Conservation (phyloP, 1,140 invertebrate species). For the Heterodera schachtii region DNA sequence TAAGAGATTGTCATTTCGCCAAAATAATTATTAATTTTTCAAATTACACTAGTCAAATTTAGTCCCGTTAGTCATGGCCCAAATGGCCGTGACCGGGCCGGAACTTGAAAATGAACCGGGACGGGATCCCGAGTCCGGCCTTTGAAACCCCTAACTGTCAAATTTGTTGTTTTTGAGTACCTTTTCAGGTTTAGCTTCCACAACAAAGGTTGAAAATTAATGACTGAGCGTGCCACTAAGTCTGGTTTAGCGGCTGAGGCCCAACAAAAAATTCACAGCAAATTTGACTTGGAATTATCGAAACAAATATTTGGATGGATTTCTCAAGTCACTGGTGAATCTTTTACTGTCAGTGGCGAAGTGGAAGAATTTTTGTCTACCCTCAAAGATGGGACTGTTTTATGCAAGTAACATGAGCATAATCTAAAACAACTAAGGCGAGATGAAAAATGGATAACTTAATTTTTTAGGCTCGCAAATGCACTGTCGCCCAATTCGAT, state of each 20-base stretch:
- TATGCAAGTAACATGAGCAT: slow-evolving; percentile 46
- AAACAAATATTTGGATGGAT: slow-evolving; percentile 55
- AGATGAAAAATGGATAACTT: slow-evolving; percentile 1
- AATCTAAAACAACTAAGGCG: not conserved
- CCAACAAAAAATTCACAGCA: slow-evolving; percentile 60
- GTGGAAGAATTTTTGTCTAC: slow-evolving; percentile 49
- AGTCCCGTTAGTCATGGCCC: too few relatives aligned
- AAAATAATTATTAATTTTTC: too few relatives aligned
- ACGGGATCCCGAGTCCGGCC: too few relatives aligned
- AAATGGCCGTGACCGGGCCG: too few relatives aligned
- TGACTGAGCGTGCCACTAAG: slow-evolving; percentile 48
- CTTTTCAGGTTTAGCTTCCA: too few relatives aligned
- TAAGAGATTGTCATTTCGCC: too few relatives aligned
- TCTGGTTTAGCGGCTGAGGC: slow-evolving; percentile 60
- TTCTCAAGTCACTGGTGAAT: slow-evolving; percentile 36
- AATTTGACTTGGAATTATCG: slow-evolving; percentile 53
- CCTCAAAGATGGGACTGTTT: slow-evolving; percentile 55
- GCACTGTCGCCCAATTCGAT: slow-evolving; percentile 49
- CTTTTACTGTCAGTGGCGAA: slow-evolving; percentile 41
- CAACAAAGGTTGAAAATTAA: too few relatives aligned
- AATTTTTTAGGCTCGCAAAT: slow-evolving; percentile 54
- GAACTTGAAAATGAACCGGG: too few relatives aligned
- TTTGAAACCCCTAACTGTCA: too few relatives aligned
- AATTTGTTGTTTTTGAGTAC: too few relatives aligned
- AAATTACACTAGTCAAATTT: too few relatives aligned